These are phyloP conservation scores for Pelmatolapia mariae DNA, from an alignment of 2,113 vertebrate genomes.

Conservation along the genomic window DNA sequence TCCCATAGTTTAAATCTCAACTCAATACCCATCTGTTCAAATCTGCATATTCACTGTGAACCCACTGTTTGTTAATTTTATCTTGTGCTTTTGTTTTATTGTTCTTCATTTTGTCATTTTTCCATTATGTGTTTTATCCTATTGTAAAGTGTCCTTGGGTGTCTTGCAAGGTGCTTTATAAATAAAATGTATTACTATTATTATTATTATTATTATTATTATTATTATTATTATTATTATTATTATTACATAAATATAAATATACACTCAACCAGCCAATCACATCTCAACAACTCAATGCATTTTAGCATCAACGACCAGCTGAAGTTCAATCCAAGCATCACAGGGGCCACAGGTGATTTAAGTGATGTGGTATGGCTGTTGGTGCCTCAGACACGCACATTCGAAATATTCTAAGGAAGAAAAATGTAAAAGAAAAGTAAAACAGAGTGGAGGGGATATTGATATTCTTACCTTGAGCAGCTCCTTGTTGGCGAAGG, in stretches of 20 bases:
- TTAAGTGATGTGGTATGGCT: neutral
- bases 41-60: neutral
- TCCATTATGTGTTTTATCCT: neutral
- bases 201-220: neutral
- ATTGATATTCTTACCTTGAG: conserved; percentile 75
- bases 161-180: neutral
- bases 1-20: neutral
- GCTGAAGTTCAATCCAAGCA: neutral
- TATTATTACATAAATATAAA: neutral
- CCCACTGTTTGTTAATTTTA: neutral
- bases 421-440: neutral
- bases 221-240: neutral
- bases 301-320: neutral
- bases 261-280: neutral
- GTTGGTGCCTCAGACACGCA: neutral
- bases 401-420: neutral
- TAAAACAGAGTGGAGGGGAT: neutral
- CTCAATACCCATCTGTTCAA: neutral
- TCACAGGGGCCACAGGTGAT: neutral
- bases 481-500: conserved; percentile 89
- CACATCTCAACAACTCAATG: neutral
- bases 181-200: rapidly evolving
- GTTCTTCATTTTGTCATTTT: neutral
- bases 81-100: neutral
- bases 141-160: neutral